Percentiles rank a stretch among this genome's conserved stretches.
Conservation (phyloP, 2,888 invertebrate genomes). For the Sphaerophoria rueppellii region DNA sequence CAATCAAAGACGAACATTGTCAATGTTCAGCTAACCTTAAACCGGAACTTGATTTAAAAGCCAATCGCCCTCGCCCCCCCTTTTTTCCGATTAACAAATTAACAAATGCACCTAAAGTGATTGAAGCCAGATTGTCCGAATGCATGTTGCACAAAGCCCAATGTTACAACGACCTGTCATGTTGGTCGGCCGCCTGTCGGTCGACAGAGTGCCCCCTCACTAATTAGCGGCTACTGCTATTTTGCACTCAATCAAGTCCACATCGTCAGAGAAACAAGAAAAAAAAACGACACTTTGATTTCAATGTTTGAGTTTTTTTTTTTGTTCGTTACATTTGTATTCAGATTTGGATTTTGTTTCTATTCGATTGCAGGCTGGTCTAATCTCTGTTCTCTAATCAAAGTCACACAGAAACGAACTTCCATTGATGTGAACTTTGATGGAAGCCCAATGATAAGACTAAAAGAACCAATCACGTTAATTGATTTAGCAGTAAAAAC, state of each 20-base stretch:
- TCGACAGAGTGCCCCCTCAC: not conserved
- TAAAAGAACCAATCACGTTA: slow-evolving; percentile 63
- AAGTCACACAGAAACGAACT: not conserved
- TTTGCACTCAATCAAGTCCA: slow-evolving; percentile 29
- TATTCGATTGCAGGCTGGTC: not conserved
- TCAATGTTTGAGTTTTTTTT: slow-evolving; percentile 19
- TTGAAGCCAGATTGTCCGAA: slow-evolving; percentile 27
- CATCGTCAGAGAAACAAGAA: slow-evolving; percentile 29
- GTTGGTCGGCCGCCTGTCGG: too few species aligned
- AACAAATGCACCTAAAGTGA: slow-evolving; percentile 2
- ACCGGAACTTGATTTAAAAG: slow-evolving; percentile 24
- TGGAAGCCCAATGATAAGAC: slow-evolving; percentile 20
- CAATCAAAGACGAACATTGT: not conserved
- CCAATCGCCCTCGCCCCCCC: not conserved
- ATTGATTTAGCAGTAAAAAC: slow-evolving; percentile 60
- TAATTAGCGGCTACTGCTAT: slow-evolving; percentile 43
- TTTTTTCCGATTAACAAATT: not conserved
- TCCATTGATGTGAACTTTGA: not conserved
- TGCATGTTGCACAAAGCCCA: slow-evolving; percentile 23
- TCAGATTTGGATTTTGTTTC: not conserved
- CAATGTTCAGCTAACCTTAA: slow-evolving; percentile 23
- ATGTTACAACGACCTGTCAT: slow-evolving; percentile 14
- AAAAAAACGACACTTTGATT: slow-evolving; percentile 38
- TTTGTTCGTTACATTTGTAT: not conserved
- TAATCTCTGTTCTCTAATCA: slow-evolving; percentile 15